Evolutionary conservation across 2,888 invertebrate species (phyloP), one percentile per base, ranked within the genome.

Genomic region (Iselma pallidipennis): DNA sequence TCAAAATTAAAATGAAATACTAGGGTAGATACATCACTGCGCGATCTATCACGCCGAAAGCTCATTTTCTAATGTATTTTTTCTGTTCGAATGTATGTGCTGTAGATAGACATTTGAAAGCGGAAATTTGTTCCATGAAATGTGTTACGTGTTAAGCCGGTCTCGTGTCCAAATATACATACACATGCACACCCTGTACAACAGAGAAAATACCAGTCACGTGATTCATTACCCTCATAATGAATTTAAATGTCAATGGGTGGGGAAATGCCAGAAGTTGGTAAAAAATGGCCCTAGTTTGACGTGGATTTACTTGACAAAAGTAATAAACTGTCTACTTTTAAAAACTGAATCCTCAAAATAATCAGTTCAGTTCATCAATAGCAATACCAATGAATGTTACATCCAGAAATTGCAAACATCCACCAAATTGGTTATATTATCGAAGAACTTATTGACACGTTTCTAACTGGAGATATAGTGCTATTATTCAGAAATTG

Each of bases 91-190:
- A 9, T 31, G n/a, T 57, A 60, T 66, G 61, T 62, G 63, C 55
- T 57, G 61, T 61, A 68, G 73, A 73, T 68, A 70, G 69, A 71
- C 71, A 68, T 71, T 71, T 71, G 68, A 73, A 71, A 70, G 68
- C 71, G 73, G 73, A 73, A 71, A 71, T 73, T 69, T 71, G 70
- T 73, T 72, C 63, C 70, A 68, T 67, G 71, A 67, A 69, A 72
- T 69, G 69, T 67, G 69, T 66, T 68, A 67, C 69, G 68, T 66
- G 67, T 68, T 67, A 55, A 66, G 62, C 52, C 59, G 55, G 53
- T 50, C 56, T 59, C 60, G 61, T 65, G 61, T 63, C 49, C 54
- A 51, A 51, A 59, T 49, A 33, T 33, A 54, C 23, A 53, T 28
- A 54, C 29, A n/a, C n/a, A n/a, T n/a, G n/a, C n/a, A n/a, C n/a